Evolutionary conservation across 2,888 invertebrate species (phyloP), one percentile per base, ranked within the genome.

Genomic region (Furcula furcula): DNA sequence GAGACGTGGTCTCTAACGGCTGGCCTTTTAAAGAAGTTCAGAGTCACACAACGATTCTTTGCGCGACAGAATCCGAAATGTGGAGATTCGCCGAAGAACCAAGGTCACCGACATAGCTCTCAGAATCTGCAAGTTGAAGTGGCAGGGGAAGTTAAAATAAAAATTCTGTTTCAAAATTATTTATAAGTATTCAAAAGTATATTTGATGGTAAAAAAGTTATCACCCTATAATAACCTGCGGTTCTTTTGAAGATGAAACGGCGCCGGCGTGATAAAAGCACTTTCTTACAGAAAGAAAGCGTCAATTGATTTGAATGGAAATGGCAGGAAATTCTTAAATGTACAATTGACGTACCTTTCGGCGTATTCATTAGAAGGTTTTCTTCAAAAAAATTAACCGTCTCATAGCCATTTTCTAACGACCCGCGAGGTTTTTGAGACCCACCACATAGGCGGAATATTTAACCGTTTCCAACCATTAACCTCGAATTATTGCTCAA

Each of bases 311-410:
- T n/a, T n/a, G 57, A 59, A 62, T 52, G 31, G 37, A 37, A 55
- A 34, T 31, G 55, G 46, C 42, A 43, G 27, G 40, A 46, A 58
- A 57, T 58, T 62, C 34, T 46, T 35, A 52, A 62, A 56, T 56
- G 59, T 63, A 59, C 55, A 60, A 63, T 64, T 72, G 59, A 31
- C 42, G 41, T 54, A 50, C 45, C 42, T 50, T 47, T 45, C 18
- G 29, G 26, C 11, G 40, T 53, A 56, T 56, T 57, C 44, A 61
- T 61, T 40, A 34, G 47, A 47, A 44, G 45, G 44, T 39, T 50
- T 49, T 55, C 34, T 42, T 37, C 40, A 43, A 40, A 50, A 48
- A 57, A 62, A 66, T 69, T 59, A 65, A 61, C 59, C 40, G 47
- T 46, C 39, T 46, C 50, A 36, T 56, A 57, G 61, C 46, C 55